phyloP scores from a whole-genome alignment of 2,113 vertebrate genomes.

The Nansenia antarctica region DNA sequence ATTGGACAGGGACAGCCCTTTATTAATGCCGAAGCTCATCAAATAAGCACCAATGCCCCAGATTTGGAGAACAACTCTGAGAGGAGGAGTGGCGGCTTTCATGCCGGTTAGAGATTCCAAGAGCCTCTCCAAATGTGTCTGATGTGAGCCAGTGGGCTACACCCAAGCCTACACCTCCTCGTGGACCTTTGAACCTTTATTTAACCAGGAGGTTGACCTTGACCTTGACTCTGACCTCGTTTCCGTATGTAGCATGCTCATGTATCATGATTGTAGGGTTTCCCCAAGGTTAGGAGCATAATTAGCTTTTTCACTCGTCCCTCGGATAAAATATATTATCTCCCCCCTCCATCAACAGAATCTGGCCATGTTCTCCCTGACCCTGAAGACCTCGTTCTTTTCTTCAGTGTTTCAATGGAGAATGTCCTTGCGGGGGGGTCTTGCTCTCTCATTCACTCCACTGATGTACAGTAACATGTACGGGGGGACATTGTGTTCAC shows the following conservation, averaged over 20 bases:
- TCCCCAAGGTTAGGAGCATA: neutral
- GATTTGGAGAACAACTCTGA: slow-evolving; percentile 53
- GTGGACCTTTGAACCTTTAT: neutral
- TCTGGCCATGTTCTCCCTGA: neutral
- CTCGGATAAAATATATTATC: no score
- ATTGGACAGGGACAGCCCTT: slow-evolving; percentile 62
- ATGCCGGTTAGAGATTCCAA: slow-evolving; percentile 46
- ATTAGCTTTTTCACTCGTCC: neutral
- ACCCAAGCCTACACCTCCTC: neutral
- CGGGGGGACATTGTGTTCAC: no score
- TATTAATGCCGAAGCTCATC: slow-evolving; percentile 71
- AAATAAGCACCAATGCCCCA: slow-evolving; percentile 58
- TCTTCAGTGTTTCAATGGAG: slow-evolving; percentile 20
- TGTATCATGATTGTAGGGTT: neutral
- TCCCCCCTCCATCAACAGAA: neutral
- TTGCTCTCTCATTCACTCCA: no score
- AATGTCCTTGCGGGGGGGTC: slow-evolving; percentile 1
- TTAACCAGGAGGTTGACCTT: no score
- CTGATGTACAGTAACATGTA: no score
- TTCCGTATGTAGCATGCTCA: neutral
- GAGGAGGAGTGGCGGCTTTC: slow-evolving; percentile 29
- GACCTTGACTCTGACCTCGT: no score
- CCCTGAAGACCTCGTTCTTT: neutral
- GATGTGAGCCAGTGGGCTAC: neutral
- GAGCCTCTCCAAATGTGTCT: neutral